Percentiles rank a stretch among this genome's conserved stretches.
Conservation (phyloP, 2,888 invertebrate genomes). For the Drosophila mettleri region DNA sequence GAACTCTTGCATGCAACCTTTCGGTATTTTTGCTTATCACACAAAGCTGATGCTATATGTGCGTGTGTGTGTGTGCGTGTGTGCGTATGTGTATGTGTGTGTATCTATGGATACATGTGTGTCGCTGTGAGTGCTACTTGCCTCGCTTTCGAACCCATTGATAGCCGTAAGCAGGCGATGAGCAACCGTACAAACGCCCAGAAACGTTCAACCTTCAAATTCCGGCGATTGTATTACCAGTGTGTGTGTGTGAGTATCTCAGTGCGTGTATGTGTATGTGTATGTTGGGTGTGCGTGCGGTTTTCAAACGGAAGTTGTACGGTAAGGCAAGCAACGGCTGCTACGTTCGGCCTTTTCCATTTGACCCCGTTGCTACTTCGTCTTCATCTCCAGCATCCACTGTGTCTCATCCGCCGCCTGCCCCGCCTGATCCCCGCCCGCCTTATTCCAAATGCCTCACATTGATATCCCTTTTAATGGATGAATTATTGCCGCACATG, state of each 20-base stretch:
- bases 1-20: slow-evolving; percentile 55
- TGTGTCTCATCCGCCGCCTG: slow-evolving; percentile 2
- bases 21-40: slow-evolving; percentile 62
- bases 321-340: slow-evolving; percentile 34
- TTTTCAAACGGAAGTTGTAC: slow-evolving; percentile 76
- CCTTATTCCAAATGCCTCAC: slow-evolving; percentile 21
- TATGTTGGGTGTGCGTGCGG: slow-evolving; percentile 63
- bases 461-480: slow-evolving; percentile 84
- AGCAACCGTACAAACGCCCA: slow-evolving; percentile 45
- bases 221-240: slow-evolving; percentile 56
- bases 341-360: slow-evolving; percentile 71
- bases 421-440: not conserved
- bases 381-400: slow-evolving; percentile 45
- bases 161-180: slow-evolving; percentile 61
- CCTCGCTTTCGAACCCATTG: slow-evolving; percentile 68
- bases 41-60: slow-evolving; percentile 34
- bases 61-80: not conserved
- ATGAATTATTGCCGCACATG: slow-evolving; percentile 84
- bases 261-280: slow-evolving; percentile 14
- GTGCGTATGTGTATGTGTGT: slow-evolving; percentile 31
- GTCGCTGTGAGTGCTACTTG: slow-evolving; percentile 41
- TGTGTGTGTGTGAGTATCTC: slow-evolving; percentile 15
- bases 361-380: slow-evolving; percentile 73
- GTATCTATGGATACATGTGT: slow-evolving; percentile 31
- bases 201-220: slow-evolving; percentile 53